Evolutionary conservation across 2,888 invertebrate genomes (phyloP).

Genomic region (Geotrupes spiniger): DNA sequence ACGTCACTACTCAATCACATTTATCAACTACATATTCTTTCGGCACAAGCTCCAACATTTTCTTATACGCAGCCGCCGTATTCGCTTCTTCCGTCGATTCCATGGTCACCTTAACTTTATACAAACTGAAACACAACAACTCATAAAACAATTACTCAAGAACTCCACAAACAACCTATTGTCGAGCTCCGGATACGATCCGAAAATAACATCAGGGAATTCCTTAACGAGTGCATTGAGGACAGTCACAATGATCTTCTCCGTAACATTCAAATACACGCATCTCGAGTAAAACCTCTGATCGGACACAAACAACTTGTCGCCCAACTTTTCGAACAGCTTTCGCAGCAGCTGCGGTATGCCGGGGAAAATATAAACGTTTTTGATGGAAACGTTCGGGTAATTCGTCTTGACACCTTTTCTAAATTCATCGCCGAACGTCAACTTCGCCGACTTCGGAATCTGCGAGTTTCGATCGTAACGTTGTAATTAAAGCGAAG

Average conservation of each 20-base stretch:
- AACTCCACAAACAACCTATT: conserved; percentile 47
- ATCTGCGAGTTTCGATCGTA: not conserved
- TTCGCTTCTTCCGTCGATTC: conserved; percentile 45
- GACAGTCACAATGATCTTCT: conserved; percentile 49
- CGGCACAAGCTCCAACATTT: conserved; percentile 45
- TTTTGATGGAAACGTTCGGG: conserved; percentile 54
- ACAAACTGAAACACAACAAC: conserved; percentile 42
- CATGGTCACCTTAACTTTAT: conserved; percentile 54
- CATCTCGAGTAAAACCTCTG: conserved; percentile 47
- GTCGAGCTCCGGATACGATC: conserved; percentile 54
- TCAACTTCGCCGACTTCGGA: conserved; percentile 50
- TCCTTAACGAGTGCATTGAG: conserved; percentile 48
- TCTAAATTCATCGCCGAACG: conserved; percentile 42
- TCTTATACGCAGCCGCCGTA: conserved; percentile 45
- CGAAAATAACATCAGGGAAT: conserved; percentile 53
- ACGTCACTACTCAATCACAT: not conserved
- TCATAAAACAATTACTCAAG: conserved; percentile 6
- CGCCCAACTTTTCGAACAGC: conserved; percentile 42
- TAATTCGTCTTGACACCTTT: conserved; percentile 42
- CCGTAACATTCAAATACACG: conserved; percentile 51
- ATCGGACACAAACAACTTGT: conserved; percentile 46
- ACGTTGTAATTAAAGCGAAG: not conserved
- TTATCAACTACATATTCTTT: conserved; percentile 33
- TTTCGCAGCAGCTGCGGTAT: conserved; percentile 57
- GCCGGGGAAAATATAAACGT: conserved; percentile 71